These are phyloP conservation scores for Myripristis jacobus DNA, from an alignment of 2,797 vertebrate species.

Conservation along the genomic window DNA sequence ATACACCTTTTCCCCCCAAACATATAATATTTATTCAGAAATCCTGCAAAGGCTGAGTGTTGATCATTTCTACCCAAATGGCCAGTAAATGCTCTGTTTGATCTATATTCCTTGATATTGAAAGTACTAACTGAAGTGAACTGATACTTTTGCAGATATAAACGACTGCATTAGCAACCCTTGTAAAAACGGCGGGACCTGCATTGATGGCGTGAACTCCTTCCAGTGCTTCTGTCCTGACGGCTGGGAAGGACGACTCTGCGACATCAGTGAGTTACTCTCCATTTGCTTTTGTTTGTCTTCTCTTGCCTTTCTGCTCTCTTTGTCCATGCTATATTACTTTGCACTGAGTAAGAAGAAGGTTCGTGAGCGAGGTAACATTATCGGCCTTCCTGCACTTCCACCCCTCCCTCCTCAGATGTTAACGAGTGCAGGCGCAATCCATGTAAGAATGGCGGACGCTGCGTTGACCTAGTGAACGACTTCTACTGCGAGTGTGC, in stretches of 20 bases:
- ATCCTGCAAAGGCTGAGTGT: too few species aligned
- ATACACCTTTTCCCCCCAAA: too few species aligned
- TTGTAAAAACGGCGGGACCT: conserved; percentile 93
- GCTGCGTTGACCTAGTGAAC: conserved; percentile 92
- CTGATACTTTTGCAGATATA: conserved; percentile 83
- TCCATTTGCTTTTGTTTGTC: not conserved
- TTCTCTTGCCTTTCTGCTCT: too few species aligned
- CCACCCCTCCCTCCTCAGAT: conserved; percentile 78
- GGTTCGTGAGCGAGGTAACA: not conserved
- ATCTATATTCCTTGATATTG: too few species aligned
- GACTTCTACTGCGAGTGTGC: conserved; percentile 96
- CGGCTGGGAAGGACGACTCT: conserved; percentile 96
- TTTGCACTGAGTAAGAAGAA: not conserved
- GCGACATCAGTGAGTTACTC: conserved; percentile 90
- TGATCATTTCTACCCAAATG: too few species aligned
- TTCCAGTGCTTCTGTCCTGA: conserved; percentile 95
- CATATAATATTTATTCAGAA: too few species aligned
- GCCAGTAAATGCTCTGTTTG: too few species aligned
- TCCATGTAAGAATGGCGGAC: conserved; percentile 94
- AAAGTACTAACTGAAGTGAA: too few species aligned
- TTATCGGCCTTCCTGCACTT: not conserved
- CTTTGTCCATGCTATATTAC: not conserved
- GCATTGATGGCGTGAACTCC: conserved; percentile 92
- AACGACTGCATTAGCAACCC: conserved; percentile 91
- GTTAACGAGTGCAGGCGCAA: conserved; percentile 94